Base-by-base conservation (phyloP, 2,797 vertebrate species). In the Cossypha niveicapilla region DNA sequence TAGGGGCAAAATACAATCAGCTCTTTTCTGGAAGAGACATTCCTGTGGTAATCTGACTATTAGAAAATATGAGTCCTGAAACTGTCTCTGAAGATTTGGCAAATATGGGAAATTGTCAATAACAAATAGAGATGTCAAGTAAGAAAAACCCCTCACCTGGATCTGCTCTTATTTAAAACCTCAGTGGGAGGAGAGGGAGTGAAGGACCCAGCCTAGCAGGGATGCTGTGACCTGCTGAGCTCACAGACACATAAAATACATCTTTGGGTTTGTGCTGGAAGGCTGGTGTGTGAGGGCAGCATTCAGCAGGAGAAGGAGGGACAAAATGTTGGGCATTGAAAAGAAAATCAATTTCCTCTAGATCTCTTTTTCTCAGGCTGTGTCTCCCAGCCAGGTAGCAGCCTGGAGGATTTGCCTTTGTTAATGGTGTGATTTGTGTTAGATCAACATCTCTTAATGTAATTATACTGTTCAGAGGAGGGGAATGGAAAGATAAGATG, bases 301-400 rank as follows among this genome's bases (percentile, higher is more conserved):
- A 0, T 78, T 86, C 83, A 75, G 73, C 73, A 68, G 76, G 62
- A 81, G 58, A 30, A 94, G 79, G 65, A 75, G 39, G 30, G 18
- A 67, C 78, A 68, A 72, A 66, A 27, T 4, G 18, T 34, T 11
- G 35, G 47, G 42, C 57, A 50, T 13, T 6, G 14, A 72, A 77
- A 93, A 77, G 60, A 86, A 94, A 92, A 94, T 47, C n/a, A 42
- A 56, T 75, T 81, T 91, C 47, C 47, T 80, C 32, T 68, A 57
- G 82, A 78, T 50, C 70, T 91, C 91, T 81, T 13, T 80, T 47
- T 75, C 48, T 75, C 70, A 77, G 30, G 28, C 83, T 68, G 75
- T 3, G 0, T 71, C 74, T 89, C 72, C 74, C 61, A 92, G 86
- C 51, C 85, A 81, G 76, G 79, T 18, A 68, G 82, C 94, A 94